These are phyloP conservation scores for Pseudococcus jackbeardsleyi DNA, from an alignment of 2,888 invertebrate species.

Conservation along the genomic window DNA sequence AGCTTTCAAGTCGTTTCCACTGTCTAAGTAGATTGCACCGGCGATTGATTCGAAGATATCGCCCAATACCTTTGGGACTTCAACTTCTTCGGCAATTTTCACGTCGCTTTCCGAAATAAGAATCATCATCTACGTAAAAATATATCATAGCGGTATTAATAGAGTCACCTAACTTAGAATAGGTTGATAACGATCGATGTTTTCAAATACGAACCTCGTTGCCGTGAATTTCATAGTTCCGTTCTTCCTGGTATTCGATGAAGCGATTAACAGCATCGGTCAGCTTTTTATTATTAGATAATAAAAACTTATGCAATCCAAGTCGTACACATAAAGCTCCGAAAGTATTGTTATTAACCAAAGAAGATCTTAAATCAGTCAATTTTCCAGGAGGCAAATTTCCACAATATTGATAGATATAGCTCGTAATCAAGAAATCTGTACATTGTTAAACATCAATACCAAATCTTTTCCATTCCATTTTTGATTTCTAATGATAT, in stretches of 20 bases:
- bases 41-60: constrained; percentile 93
- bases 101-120: constrained; percentile 78
- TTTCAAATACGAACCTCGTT: constrained; percentile 74
- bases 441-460: constrained; percentile 64
- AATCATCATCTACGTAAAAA: constrained; percentile 70
- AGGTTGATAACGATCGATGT: not conserved
- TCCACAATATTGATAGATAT: constrained; percentile 84
- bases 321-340: constrained; percentile 89
- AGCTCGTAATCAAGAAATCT: constrained; percentile 89
- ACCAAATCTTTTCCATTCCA: no score
- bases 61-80: constrained; percentile 92
- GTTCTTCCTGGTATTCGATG: constrained; percentile 76
- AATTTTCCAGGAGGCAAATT: constrained; percentile 85
- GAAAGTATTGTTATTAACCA: constrained; percentile 97
- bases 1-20: constrained; percentile 77
- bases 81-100: constrained; percentile 81
- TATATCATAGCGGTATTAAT: constrained; percentile 57
- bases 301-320: constrained; percentile 80
- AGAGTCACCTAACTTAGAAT: not conserved
- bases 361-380: constrained; percentile 92
- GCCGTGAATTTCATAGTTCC: constrained; percentile 74
- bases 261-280: constrained; percentile 76
- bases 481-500: no score
- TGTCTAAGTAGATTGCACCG: constrained; percentile 92
- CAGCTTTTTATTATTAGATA: constrained; percentile 73